Conservation (phyloP, 2,797 vertebrate genomes). For the Sebastes goodei region DNA sequence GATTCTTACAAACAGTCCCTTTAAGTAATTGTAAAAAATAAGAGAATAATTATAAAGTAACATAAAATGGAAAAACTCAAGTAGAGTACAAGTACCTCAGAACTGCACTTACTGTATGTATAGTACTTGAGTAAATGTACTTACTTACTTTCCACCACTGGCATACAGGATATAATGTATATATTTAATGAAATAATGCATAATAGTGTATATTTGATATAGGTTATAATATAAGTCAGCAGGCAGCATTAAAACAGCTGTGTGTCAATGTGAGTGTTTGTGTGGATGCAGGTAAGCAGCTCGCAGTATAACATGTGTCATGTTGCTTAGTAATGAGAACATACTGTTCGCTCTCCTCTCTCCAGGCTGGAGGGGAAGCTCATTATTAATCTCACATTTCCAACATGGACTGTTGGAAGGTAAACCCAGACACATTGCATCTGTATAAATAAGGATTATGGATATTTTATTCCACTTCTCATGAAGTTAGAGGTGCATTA, state of each 20-base stretch:
- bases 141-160: neutral
- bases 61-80: too few relatives aligned
- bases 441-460: slow-evolving; percentile 33
- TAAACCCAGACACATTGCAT: slow-evolving; percentile 22
- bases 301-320: slow-evolving; percentile 35
- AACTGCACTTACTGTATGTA: too few relatives aligned
- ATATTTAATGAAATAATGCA: neutral
- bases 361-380: slow-evolving; percentile 44
- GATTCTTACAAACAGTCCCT: too few relatives aligned
- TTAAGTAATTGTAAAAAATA: neutral
- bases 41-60: too few relatives aligned
- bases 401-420: slow-evolving; percentile 30
- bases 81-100: too few relatives aligned
- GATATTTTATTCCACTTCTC: slow-evolving; percentile 30
- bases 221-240: neutral
- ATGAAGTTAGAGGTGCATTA: slow-evolving; percentile 1
- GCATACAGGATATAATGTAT: neutral
- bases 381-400: slow-evolving; percentile 60
- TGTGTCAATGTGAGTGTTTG: slow-evolving; percentile 8
- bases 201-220: neutral
- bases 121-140: neutral
- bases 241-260: neutral
- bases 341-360: slow-evolving; percentile 47
- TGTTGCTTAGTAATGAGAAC: slow-evolving; percentile 60
- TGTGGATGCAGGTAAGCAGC: slow-evolving; percentile 24